Conservation (phyloP, 2,797 vertebrate species). For the Sarcoramphus papa region DNA sequence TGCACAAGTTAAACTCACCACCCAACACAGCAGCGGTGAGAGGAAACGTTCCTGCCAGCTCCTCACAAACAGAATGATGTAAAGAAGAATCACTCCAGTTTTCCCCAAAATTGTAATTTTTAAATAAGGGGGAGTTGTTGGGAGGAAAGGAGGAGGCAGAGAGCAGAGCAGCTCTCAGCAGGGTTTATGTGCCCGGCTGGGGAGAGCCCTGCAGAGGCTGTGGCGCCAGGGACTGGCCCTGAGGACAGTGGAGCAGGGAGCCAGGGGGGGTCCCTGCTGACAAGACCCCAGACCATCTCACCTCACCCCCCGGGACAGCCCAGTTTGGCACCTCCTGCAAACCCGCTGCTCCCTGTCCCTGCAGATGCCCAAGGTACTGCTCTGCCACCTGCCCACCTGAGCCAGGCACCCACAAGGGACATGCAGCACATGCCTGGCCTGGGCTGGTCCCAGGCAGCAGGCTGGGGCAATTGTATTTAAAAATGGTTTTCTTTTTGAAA, state of each 20-base stretch:
- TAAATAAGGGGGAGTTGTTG: background rate
- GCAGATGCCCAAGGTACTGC: background rate
- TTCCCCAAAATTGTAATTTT: background rate
- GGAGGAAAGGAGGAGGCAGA: background rate
- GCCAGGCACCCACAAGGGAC: background rate
- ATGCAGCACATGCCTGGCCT: background rate
- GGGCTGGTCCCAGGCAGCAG: background rate
- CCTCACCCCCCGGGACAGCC: background rate
- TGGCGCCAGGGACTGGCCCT: rapidly evolving
- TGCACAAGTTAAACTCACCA: background rate
- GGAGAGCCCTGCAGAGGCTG: background rate
- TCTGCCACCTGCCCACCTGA: background rate
- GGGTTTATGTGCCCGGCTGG: background rate
- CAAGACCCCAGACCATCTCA: background rate
- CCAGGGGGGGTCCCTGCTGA: background rate
- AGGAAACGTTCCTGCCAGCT: background rate
- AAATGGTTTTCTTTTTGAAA: background rate
- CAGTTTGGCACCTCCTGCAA: background rate
- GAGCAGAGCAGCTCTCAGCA: background rate
- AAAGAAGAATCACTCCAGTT: background rate
- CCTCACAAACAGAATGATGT: background rate
- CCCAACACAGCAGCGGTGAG: background rate
- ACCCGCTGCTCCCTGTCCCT: background rate
- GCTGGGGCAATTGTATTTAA: background rate
- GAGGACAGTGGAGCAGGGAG: background rate